A percentile compares a stretch with the other conserved stretches of the same genome.
Conservation (phyloP, 2,888 invertebrate genomes). For the Craniophora ligustri region DNA sequence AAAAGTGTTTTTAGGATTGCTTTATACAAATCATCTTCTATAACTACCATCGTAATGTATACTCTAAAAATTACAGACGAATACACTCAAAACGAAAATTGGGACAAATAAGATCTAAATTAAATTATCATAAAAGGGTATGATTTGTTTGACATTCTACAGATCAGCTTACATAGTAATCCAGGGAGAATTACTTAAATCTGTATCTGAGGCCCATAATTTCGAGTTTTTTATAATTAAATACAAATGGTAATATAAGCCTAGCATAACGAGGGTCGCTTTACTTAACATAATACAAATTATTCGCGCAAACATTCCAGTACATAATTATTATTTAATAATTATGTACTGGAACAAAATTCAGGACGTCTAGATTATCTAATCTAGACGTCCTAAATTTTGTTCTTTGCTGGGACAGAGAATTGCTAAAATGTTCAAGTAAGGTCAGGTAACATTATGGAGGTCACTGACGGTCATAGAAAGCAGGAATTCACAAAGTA, state of each 20-base stretch:
- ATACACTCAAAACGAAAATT: slow-evolving; percentile 1
- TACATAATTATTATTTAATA: too few relatives aligned
- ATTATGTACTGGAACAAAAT: too few relatives aligned
- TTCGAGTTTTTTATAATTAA: slow-evolving; percentile 39
- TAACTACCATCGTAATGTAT: too few relatives aligned
- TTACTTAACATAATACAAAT: slow-evolving; percentile 48
- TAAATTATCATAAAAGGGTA: slow-evolving; percentile 7
- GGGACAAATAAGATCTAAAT: slow-evolving; percentile 1
- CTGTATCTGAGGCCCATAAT: slow-evolving; percentile 24
- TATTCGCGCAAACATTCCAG: slow-evolving; percentile 32
- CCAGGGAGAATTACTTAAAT: slow-evolving; percentile 20
- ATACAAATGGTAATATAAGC: slow-evolving; percentile 41
- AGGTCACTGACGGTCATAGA: background rate
- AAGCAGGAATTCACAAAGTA: slow-evolving; percentile 32
- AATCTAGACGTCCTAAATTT: slow-evolving; percentile 35
- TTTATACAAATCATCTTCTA: too few relatives aligned
- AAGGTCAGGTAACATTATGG: slow-evolving; percentile 13
- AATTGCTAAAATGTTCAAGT: slow-evolving; percentile 35
- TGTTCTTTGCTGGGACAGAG: slow-evolving; percentile 19
- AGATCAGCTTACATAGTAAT: slow-evolving; percentile 1
- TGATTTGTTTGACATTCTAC: slow-evolving; percentile 1
- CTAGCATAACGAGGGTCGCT: slow-evolving; percentile 39
- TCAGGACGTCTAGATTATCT: too few relatives aligned
- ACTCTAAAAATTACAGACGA: background rate
- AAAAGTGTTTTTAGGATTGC: slow-evolving; percentile 1